Evolutionary conservation across 2,113 vertebrate genomes (phyloP).

Genomic region (Neotoma lepida): DNA sequence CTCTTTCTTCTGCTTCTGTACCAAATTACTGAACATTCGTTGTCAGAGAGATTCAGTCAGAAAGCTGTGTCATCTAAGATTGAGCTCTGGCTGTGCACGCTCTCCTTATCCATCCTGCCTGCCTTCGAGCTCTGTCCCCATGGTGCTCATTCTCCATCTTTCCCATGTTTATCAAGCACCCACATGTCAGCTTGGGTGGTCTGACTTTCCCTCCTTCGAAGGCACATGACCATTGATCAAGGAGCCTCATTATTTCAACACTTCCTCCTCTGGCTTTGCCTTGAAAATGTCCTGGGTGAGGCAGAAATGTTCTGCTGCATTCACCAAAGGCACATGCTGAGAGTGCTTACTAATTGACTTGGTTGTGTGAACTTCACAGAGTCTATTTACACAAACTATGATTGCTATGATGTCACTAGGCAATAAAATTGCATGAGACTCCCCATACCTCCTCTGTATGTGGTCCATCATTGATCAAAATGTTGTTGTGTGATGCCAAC

Average conservation of each 20-base stretch:
- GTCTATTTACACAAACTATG: neutral
- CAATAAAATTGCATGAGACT: neutral
- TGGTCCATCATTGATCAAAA: neutral
- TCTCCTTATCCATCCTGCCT: neutral
- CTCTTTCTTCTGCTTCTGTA: neutral
- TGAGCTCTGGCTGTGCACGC: rapidly evolving
- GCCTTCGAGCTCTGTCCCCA: neutral
- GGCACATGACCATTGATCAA: neutral
- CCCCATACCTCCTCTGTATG: neutral
- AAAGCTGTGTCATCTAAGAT: neutral
- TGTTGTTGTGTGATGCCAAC: neutral
- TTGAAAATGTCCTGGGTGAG: neutral
- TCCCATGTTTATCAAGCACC: neutral
- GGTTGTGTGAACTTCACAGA: neutral
- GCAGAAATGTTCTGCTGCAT: neutral
- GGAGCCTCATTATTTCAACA: neutral
- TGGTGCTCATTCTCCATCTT: neutral
- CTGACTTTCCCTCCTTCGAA: neutral
- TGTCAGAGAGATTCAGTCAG: neutral
- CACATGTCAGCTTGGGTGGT: neutral
- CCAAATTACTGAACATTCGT: neutral
- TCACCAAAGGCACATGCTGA: neutral
- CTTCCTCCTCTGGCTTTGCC: neutral
- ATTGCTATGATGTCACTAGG: neutral
- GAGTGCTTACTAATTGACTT: neutral